Evolutionary conservation across 2,888 invertebrate species (phyloP).

Genomic region (Holacanthella duospinosa): DNA sequence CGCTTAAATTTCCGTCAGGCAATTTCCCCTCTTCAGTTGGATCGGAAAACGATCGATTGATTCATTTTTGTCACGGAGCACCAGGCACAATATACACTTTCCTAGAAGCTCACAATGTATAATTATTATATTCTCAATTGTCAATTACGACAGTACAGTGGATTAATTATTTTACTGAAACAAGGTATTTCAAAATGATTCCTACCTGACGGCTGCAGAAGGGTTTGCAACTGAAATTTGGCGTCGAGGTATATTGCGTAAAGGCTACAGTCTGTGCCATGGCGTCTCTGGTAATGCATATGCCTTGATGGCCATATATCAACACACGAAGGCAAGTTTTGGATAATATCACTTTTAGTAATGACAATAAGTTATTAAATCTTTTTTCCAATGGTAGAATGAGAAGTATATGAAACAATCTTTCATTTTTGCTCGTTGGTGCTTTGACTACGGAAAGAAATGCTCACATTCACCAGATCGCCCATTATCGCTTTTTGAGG

Average conservation of each 20-base stretch:
- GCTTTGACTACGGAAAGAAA: slow-evolving; percentile 58
- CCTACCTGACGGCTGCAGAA: slow-evolving; percentile 58
- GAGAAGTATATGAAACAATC: slow-evolving; percentile 62
- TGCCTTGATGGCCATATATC: slow-evolving; percentile 64
- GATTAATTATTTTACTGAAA: background rate
- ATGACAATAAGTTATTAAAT: background rate
- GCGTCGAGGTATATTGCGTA: slow-evolving; percentile 65
- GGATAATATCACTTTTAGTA: background rate
- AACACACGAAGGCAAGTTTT: slow-evolving; percentile 60
- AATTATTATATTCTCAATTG: too few species aligned
- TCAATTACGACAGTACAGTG: too few species aligned
- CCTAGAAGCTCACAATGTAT: slow-evolving; percentile 57
- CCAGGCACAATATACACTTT: slow-evolving; percentile 70
- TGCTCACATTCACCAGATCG: slow-evolving; percentile 56
- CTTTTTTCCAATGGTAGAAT: slow-evolving; percentile 50
- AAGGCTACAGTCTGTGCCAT: slow-evolving; percentile 81
- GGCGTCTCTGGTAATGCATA: slow-evolving; percentile 82
- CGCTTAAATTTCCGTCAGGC: slow-evolving; percentile 45
- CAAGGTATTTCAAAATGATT: slow-evolving; percentile 59
- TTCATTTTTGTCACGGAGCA: slow-evolving; percentile 94
- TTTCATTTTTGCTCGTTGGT: slow-evolving; percentile 70
- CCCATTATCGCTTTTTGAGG: slow-evolving; percentile 76
- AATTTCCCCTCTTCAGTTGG: slow-evolving; percentile 61
- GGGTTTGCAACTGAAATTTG: slow-evolving; percentile 67
- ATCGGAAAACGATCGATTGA: slow-evolving; percentile 58